Evolutionary conservation across 2,888 invertebrate genomes (phyloP).

Genomic region (Ecliptopera silaceata): DNA sequence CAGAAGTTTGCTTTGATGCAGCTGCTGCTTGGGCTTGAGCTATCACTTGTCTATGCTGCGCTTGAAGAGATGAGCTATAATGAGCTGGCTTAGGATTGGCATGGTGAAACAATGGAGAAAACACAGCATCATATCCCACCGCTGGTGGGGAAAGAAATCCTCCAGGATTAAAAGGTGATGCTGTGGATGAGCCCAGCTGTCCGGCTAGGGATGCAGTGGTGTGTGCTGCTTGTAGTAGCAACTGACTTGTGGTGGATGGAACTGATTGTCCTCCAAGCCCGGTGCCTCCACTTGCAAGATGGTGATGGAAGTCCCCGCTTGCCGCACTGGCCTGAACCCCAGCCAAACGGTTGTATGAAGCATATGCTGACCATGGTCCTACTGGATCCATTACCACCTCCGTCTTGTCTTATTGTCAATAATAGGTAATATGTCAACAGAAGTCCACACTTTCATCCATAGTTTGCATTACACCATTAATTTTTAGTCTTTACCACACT

Average conservation of each 20-base stretch:
- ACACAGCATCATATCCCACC: conserved; percentile 91
- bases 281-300: conserved; percentile 84
- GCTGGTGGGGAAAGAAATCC: conserved; percentile 89
- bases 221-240: conserved; percentile 86
- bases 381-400: conserved; percentile 92
- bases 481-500: conserved; percentile 62
- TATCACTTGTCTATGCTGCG: conserved; percentile 87
- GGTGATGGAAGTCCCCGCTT: conserved; percentile 87
- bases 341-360: conserved; percentile 92
- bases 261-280: conserved; percentile 80
- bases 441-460: conserved; percentile 82
- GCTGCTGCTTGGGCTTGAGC: conserved; percentile 82
- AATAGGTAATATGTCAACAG: conserved; percentile 74
- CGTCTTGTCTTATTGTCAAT: conserved; percentile 72
- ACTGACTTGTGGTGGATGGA: conserved; percentile 86
- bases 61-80: conserved; percentile 85
- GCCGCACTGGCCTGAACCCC: conserved; percentile 87
- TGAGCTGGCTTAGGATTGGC: conserved; percentile 89
- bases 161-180: conserved; percentile 87
- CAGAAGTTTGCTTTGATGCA: conserved; percentile 81
- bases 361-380: conserved; percentile 93
- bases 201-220: conserved; percentile 84
- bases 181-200: conserved; percentile 84
- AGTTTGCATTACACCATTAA: conserved; percentile 70
- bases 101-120: conserved; percentile 92